A percentile compares a stretch with the other conserved stretches of the same genome.
phyloP scores from a whole-genome alignment of 1,140 invertebrate species.

The Nephila pilipes region DNA sequence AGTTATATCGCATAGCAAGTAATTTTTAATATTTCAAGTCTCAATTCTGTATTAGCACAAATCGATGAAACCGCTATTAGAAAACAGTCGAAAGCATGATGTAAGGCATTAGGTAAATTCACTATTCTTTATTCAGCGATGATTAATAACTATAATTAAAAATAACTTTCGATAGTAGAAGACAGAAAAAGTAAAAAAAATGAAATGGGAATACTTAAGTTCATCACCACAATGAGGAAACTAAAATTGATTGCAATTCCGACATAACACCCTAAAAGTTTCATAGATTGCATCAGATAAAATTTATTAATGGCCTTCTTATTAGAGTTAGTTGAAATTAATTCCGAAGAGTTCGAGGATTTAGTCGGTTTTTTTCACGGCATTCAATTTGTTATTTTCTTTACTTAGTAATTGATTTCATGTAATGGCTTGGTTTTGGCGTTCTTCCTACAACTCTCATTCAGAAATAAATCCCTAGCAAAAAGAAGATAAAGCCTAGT shows the following conservation, averaged over 20 bases:
- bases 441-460: neutral
- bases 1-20: no score
- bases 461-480: constrained; percentile 27
- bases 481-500: neutral
- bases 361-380: constrained; percentile 16
- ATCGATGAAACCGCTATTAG: no score
- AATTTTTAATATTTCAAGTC: no score
- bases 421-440: constrained; percentile 46
- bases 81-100: neutral
- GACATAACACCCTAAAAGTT: constrained; percentile 53
- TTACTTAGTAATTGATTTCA: constrained; percentile 44
- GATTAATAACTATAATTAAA: constrained; percentile 56
- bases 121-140: constrained; percentile 29
- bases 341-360: constrained; percentile 34
- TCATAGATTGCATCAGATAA: constrained; percentile 66
- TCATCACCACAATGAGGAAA: constrained; percentile 7
- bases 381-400: constrained; percentile 34
- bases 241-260: constrained; percentile 56
- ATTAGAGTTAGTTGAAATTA: constrained; percentile 68
- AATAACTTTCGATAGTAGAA: neutral
- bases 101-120: neutral
- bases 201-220: neutral
- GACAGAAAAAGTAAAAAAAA: constrained; percentile 3
- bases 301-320: constrained; percentile 74
- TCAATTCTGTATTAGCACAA: no score